Base-by-base conservation (phyloP, 2,113 vertebrate species). In the Harpagus bidentatus region DNA sequence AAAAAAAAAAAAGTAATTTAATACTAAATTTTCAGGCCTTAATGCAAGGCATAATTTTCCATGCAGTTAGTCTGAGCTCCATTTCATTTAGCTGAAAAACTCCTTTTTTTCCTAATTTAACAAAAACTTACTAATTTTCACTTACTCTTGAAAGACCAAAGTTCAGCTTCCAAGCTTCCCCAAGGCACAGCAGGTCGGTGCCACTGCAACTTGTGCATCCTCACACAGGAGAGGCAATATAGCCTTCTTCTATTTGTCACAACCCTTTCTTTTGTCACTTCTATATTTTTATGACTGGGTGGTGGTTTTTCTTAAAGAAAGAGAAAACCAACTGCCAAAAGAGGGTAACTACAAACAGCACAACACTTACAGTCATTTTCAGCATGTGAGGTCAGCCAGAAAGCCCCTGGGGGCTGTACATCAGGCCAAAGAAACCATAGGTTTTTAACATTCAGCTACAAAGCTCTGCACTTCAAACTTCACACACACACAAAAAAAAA, bases 281-380 rank as follows among this genome's bases (percentile, higher is more conserved):
- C n/a, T 31, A 0, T 22, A 29, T 59, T 82, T 94, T 80, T 32
- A 58, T 14, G 14, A 80, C 31, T 38, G 45, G 13, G 5, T 28
- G 23, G 28, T 14, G 8, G 1, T 7, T 87, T n/a, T 80, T 61
- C 55, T 78, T 53, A 23, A 76, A 69, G 20, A 50, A 12, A 62
- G 88, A 11, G 16, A 78, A 80, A 78, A 31, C 2, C 36, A 70
- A 26, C 8, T 0, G 2, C 42, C 43, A 56, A 13, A 85, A 82
- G 25, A 77, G 12, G 11, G 21, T 62, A 86, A 67, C 47, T 66
- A 32, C 1, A 7, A 91, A 48, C 40, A 85, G 61, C 45, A 71
- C 38, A 73, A 80, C 0, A 0, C 19, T 82, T 17, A 16, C 0
- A 0, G 28, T 26, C 50, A 36, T 58, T 89, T 86, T 71, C 11